A percentile compares a stretch with the other conserved stretches of the same genome.
These are phyloP conservation scores for Batillaria attramentaria DNA, from an alignment of 1,140 invertebrate genomes.

Conservation along the genomic window DNA sequence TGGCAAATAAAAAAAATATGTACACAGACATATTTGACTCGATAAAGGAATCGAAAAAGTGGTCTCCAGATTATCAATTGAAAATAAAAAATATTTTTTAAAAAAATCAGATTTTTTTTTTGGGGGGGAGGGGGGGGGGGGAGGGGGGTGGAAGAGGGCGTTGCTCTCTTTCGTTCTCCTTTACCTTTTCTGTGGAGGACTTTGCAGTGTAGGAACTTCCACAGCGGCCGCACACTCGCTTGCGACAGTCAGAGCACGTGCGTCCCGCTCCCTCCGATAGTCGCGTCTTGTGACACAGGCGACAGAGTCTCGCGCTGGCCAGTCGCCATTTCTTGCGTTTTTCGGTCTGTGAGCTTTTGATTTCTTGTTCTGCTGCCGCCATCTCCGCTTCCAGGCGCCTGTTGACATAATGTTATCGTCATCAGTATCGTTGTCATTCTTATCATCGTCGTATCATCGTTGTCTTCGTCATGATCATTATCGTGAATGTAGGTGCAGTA, in stretches of 20 bases:
- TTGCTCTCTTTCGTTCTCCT: constrained; percentile 30
- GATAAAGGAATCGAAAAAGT: too few relatives aligned
- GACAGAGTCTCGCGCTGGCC: constrained; percentile 52
- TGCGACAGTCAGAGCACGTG: constrained; percentile 55
- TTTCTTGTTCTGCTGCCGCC: constrained; percentile 37
- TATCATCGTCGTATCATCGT: too few relatives aligned
- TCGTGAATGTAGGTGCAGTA: too few relatives aligned
- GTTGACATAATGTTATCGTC: too few relatives aligned
- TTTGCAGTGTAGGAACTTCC: constrained; percentile 47
- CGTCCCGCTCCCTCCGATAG: constrained; percentile 59
- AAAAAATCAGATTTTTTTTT: neutral
- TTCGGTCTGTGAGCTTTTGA: constrained; percentile 18
- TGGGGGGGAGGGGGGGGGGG: neutral
- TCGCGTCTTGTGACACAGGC: constrained; percentile 59
- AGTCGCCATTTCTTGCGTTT: constrained; percentile 40
- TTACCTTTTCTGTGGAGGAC: constrained; percentile 49
- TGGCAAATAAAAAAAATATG: too few relatives aligned
- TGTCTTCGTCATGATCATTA: too few relatives aligned
- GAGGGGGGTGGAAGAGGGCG: too few relatives aligned
- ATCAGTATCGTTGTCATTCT: too few relatives aligned
- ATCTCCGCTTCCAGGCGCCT: constrained; percentile 49
- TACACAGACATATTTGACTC: too few relatives aligned
- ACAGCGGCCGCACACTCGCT: constrained; percentile 57
- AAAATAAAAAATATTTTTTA: neutral
- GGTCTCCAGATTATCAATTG: too few relatives aligned